phyloP scores from a whole-genome alignment of 2,797 vertebrate genomes.

The Sebastes jordani region DNA sequence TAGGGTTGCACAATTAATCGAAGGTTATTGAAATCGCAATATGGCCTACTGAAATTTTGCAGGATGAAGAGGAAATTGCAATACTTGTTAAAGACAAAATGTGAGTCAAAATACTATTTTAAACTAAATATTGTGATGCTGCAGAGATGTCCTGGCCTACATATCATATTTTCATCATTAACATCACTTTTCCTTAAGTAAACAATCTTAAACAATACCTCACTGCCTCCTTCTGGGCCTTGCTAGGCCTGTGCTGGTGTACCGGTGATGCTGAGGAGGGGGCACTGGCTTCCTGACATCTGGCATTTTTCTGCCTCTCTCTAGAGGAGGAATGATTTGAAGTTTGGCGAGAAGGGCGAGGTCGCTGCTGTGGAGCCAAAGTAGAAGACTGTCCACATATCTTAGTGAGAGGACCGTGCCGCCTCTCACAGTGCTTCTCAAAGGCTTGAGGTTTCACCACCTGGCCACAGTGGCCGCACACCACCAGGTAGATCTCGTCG shows the following conservation, averaged over 20 bases:
- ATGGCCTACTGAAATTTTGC: no score
- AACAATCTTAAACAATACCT: slow-evolving; percentile 77
- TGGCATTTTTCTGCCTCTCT: slow-evolving; percentile 55
- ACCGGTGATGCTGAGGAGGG: slow-evolving; percentile 69
- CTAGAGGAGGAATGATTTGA: slow-evolving; percentile 57
- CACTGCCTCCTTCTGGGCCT: slow-evolving; percentile 80
- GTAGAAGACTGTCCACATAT: slow-evolving; percentile 70
- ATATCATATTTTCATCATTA: no score
- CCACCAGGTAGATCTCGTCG: slow-evolving; percentile 92
- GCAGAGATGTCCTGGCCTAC: no score
- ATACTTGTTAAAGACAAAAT: no score
- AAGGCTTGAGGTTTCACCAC: slow-evolving; percentile 96
- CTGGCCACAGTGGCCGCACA: slow-evolving; percentile 92
- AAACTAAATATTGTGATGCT: no score
- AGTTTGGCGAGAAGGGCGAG: slow-evolving; percentile 75
- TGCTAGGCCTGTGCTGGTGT: slow-evolving; percentile 70
- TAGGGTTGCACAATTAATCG: no score
- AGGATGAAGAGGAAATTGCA: no score
- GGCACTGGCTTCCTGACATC: slow-evolving; percentile 38
- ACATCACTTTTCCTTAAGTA: neutral
- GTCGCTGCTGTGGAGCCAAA: slow-evolving; percentile 75
- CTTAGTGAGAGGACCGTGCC: slow-evolving; percentile 85
- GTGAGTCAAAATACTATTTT: no score
- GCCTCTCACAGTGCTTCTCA: slow-evolving; percentile 91
- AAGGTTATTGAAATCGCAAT: no score